Conservation (phyloP, 1,140 invertebrate genomes). For the Bombyx mori region DNA sequence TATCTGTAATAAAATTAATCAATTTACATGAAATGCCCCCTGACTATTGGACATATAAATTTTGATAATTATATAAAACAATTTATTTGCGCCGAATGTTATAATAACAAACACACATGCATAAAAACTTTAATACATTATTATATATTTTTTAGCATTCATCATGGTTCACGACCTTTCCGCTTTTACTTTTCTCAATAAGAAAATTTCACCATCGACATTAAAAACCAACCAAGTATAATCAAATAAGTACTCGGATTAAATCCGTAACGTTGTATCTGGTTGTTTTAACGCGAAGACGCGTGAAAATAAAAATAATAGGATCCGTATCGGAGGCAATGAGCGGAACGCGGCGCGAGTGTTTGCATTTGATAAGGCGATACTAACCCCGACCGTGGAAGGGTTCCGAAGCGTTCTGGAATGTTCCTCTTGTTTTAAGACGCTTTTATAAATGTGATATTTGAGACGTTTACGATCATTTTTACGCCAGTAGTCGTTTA, state of each 20-base stretch:
- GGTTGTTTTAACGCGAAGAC: constrained; percentile 14
- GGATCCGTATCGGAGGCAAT: constrained; percentile 42
- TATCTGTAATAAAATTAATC: too few species aligned
- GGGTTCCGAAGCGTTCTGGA: constrained; percentile 6
- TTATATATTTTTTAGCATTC: background rate
- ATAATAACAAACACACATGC: too few species aligned
- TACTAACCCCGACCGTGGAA: constrained; percentile 4
- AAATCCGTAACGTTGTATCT: constrained; percentile 27
- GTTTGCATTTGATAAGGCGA: constrained; percentile 60
- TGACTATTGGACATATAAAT: too few species aligned
- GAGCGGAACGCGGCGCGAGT: constrained; percentile 53
- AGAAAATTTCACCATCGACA: constrained; percentile 11
- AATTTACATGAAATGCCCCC: too few species aligned
- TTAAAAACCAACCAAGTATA: constrained; percentile 15
- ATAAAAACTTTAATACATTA: too few species aligned
- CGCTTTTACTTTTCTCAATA: constrained; percentile 7
- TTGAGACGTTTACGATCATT: background rate
- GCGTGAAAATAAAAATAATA: constrained; percentile 58
- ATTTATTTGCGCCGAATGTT: too few species aligned
- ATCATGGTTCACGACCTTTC: constrained; percentile 2
- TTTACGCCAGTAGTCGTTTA: background rate
- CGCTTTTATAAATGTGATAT: too few species aligned
- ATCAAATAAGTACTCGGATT: constrained; percentile 15
- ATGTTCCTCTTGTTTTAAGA: constrained; percentile 3
- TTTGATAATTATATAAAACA: too few species aligned